Evolutionary conservation across 2,797 vertebrate genomes (phyloP), one percentile per base, ranked within the genome.

Genomic region (Heterohyrax brucei): DNA sequence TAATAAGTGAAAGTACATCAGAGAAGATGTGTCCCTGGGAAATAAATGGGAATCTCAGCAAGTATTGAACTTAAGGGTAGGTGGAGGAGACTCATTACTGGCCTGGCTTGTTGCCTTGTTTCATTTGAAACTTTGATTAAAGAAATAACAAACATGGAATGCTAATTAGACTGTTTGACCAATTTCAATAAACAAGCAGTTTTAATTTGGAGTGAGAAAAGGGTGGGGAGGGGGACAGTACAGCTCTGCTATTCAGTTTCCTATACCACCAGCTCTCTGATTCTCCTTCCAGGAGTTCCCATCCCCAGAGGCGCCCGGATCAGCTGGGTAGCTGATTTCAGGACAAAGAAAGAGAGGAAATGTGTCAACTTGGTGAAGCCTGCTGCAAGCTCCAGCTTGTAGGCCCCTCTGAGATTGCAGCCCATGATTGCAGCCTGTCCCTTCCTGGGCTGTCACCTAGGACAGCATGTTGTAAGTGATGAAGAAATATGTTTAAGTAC

Each of bases 401-500:
- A 98, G 86, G 87, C 46, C 93, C 97, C 87, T 48, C 85, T 81
- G 94, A 88, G 92, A 90, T 1, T 72, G 82, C 97, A 84, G 93
- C 61, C 94, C 53, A 78, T 94, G 95, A 95, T 0, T 96, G 96
- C 96, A 97, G 96, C 95, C 97, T 96, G 95, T 97, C 97, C 97
- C 78, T 96, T 98, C 89, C 7, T 73, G 76, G 95, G 93, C 96
- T 98, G 97, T 98, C 98, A 98, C 97, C 97, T 97, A 97, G 96
- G 95, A 95, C 87, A 76, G 95, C 97, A 93, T 96, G 97, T 95
- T 98, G 96, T 96, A 98, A 98, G 97, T 98, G 93, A 94, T 93
- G 95, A 98, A 98, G 96, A 98, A 98, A 98, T 95, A 97, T 98
- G 98, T 98, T 98, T 98, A 98, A 98, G 97, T 98, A 98, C 98